Base-by-base conservation (phyloP, 2,113 vertebrate species). In the Psittacara wagleri region DNA sequence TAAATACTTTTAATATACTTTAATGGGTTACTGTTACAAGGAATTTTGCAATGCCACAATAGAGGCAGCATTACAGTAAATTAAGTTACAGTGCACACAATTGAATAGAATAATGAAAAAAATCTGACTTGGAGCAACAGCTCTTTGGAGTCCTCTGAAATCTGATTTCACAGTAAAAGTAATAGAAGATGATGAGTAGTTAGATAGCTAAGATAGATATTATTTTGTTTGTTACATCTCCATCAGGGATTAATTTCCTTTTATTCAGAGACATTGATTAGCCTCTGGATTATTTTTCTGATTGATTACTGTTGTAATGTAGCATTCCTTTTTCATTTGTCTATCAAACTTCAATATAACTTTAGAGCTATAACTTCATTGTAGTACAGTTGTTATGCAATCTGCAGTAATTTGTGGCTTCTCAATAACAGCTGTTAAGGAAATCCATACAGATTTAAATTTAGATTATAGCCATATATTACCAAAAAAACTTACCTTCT, bases 1-100 rank as follows among this genome's bases (percentile, higher is more conserved):
- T 97, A 96, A 97, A 98, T 97, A 97, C 86, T 97, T 98, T 98
- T 97, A 98, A 98, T 98, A 98, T 96, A 83, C 81, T 97, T 97
- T 97, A 98, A 97, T 98, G 85, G 82, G 83, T 89, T 97, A 92
- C 72, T 95, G 48, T 97, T 97, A 95, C 59, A 96, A 96, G 92
- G 95, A 96, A 91, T 96, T 97, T 94, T 97, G 74, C 67, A 51
- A 93, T 97, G 84, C 94, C 87, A 96, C 95, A 96, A 94, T 88
- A 95, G 90, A 97, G 90, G 94, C 69, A 97, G 61, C 79, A 92
- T 95, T 96, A 88, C 86, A 94, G 94, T 97, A 96, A 96, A 97
- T 97, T 98, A 97, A 96, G 97, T 98, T 97, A 96, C 78, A 97
- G 87, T 80, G 80, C 81, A 96, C 92, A 96, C 95, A 97, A 97